Evolutionary conservation across 2,888 invertebrate species (phyloP), one percentile per base, ranked within the genome.

Genomic region (Dynastes maya): DNA sequence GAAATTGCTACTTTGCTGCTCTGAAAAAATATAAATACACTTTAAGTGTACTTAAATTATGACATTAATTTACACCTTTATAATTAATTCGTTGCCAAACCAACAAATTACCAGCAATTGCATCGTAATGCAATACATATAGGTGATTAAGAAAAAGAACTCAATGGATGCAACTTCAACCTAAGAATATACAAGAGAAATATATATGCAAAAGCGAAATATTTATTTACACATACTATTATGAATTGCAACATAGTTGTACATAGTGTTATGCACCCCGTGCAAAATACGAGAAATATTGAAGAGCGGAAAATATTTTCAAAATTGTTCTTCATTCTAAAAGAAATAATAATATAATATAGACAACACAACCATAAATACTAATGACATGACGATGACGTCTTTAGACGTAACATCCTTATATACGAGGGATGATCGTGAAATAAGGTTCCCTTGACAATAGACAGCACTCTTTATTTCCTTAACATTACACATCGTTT

Each of bases 211-310:
- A 22, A 55, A 3, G 6, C 5, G 1, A 55, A 53, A 37, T 2
- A 16, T n/a, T 11, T 37, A 13, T 29, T 16, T 49, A 32, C 32
- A 71, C 71, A 55, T 55, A 71, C 71, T 55, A 71, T 53, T 1
- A 71, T n/a, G 3, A 71, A 16, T 37, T 71, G 55, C 32, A 53
- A 53, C 71, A 71, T 53, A 3, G 71, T 71, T 55, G 55, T 71
- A 37, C 71, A 55, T 55, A 71, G n/a, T n/a, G 37, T 9, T 16
- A 71, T 0, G n/a, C 71, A 71, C 37, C n/a, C 55, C 1, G 27
- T 3, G 16, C 13, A 8, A 37, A 71, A 55, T 32, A 71, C 55
- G 13, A 55, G n/a, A 16, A 53, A 53, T n/a, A 71, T 55, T 13
- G 22, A 11, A 6, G n/a, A 6, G 8, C 49, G 16, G 27, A 67